phyloP scores from a whole-genome alignment of 2,797 vertebrate genomes.

The Pelobates cultripes region DNA sequence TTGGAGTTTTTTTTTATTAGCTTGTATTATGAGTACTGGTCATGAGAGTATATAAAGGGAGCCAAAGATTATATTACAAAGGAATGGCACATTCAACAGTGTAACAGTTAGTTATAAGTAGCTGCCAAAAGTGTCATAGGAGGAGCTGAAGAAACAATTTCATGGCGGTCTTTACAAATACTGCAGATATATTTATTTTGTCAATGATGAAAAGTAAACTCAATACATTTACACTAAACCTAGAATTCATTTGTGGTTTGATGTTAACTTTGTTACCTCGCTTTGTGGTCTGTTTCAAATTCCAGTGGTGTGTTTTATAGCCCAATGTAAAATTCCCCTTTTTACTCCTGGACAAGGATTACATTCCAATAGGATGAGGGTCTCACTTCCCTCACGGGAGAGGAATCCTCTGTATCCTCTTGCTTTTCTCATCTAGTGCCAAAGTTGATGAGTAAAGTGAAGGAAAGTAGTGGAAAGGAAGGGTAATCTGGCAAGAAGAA shows the following conservation, averaged over 20 bases:
- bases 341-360: conserved; percentile 42
- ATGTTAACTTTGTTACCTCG: conserved; percentile 21
- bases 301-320: conserved; percentile 42
- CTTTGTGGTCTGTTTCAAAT: conserved; percentile 33
- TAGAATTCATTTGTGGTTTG: conserved; percentile 38
- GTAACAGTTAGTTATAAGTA: neutral
- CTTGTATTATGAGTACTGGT: too few species aligned
- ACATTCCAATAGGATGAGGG: conserved; percentile 50
- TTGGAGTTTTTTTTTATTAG: too few species aligned
- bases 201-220: neutral
- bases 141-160: neutral
- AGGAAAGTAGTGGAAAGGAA: conserved; percentile 38
- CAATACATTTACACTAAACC: neutral
- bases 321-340: conserved; percentile 50
- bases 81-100: too few species aligned
- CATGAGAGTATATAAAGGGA: too few species aligned
- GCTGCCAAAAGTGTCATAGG: neutral
- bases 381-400: conserved; percentile 42
- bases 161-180: neutral
- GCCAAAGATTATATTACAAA: too few species aligned
- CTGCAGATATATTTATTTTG: neutral
- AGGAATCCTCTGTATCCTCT: conserved; percentile 50
- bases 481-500: conserved; percentile 31
- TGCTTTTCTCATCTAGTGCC: conserved; percentile 42
- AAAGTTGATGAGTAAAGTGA: conserved; percentile 46